Conservation (phyloP, 2,113 vertebrate species). For the Oreochromis niloticus region DNA sequence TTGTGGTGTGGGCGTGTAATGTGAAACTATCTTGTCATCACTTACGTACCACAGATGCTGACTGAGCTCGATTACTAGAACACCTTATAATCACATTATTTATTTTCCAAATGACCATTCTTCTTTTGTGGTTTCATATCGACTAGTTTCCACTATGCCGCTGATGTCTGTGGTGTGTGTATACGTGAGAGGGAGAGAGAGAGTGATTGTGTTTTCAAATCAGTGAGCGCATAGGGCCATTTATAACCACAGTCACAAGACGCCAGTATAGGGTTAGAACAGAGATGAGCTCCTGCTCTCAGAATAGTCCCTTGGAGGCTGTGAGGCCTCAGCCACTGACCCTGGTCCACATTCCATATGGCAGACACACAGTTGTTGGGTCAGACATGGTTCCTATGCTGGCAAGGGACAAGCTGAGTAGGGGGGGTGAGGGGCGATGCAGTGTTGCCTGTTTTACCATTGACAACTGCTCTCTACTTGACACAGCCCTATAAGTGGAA, state of each 20-base stretch:
- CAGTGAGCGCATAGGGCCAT: constrained; percentile 55
- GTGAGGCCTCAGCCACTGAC: constrained; percentile 59
- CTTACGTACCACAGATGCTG: not conserved
- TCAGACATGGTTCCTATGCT: constrained; percentile 59
- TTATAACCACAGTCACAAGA: constrained; percentile 75
- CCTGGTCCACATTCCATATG: constrained; percentile 70
- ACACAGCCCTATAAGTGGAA: constrained; percentile 44
- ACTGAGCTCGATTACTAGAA: not conserved
- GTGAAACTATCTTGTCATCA: not conserved
- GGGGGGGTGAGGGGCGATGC: constrained; percentile 27
- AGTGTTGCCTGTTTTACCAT: constrained; percentile 50
- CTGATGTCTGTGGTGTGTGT: not conserved
- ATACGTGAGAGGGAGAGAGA: not conserved
- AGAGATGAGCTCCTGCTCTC: constrained; percentile 69
- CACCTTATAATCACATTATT: not conserved
- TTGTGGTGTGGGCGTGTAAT: not conserved
- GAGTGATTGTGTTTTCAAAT: constrained; percentile 44
- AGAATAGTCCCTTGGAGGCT: constrained; percentile 71
- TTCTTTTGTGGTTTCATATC: constrained; percentile 15
- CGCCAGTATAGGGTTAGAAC: constrained; percentile 69
- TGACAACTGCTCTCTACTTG: constrained; percentile 48
- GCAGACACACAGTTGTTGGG: constrained; percentile 71
- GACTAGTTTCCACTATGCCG: constrained; percentile 14
- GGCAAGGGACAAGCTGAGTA: constrained; percentile 48
- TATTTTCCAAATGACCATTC: not conserved